These are phyloP conservation scores for Parnassius orleans DNA, from an alignment of 2,888 invertebrate genomes.

Conservation along the genomic window DNA sequence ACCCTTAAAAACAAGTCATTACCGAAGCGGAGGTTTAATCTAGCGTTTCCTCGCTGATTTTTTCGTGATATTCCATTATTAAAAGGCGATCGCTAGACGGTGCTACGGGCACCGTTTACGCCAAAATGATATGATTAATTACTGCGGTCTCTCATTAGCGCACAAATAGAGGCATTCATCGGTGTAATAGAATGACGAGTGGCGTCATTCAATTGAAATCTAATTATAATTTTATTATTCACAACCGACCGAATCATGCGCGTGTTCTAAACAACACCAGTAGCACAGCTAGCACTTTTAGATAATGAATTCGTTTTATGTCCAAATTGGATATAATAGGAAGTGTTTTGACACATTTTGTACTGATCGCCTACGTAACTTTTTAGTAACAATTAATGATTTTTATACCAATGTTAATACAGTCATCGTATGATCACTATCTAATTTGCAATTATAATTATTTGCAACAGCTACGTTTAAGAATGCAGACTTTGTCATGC, in stretches of 20 bases:
- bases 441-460: too few relatives aligned
- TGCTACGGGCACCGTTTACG: constrained; percentile 67
- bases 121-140: constrained; percentile 80
- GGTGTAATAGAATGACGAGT: constrained; percentile 76
- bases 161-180: constrained; percentile 72
- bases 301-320: constrained; percentile 22
- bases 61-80: constrained; percentile 74
- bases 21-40: constrained; percentile 72
- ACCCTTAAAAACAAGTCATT: constrained; percentile 81
- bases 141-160: constrained; percentile 75
- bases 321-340: constrained; percentile 19
- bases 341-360: constrained; percentile 7
- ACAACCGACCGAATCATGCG: constrained; percentile 45
- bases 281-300: constrained; percentile 28
- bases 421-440: too few relatives aligned
- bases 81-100: constrained; percentile 58
- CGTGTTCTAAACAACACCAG: constrained; percentile 34
- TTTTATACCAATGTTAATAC: too few relatives aligned
- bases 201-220: constrained; percentile 62
- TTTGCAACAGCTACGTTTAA: too few relatives aligned
- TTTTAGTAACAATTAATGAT: too few relatives aligned
- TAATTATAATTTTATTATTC: constrained; percentile 71
- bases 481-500: too few relatives aligned
- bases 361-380: too few relatives aligned
- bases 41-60: constrained; percentile 67